Evolutionary conservation across 2,797 vertebrate species (phyloP).

Genomic region (Aratinga solstitialis): DNA sequence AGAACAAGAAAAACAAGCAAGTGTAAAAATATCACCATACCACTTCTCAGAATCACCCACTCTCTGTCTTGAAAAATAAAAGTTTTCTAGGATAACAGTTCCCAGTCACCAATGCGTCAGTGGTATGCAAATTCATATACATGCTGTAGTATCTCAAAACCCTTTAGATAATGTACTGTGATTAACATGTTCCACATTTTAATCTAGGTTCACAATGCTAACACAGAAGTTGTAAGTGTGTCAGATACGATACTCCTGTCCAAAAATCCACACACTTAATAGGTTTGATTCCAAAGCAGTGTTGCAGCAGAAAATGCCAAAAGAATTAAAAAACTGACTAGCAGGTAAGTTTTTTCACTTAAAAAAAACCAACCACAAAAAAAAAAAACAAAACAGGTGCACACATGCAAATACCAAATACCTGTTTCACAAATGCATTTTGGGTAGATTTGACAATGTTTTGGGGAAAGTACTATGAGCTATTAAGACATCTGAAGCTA

Average conservation of each 20-base stretch:
- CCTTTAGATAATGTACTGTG: background rate
- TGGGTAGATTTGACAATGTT: constrained; percentile 19
- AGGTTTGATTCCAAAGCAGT: background rate
- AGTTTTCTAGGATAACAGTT: background rate
- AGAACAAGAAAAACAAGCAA: background rate
- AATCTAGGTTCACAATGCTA: background rate
- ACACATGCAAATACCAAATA: background rate
- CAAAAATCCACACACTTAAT: background rate
- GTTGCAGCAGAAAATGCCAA: background rate
- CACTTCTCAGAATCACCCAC: background rate
- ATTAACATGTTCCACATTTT: background rate
- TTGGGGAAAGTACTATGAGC: background rate
- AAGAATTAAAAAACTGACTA: background rate
- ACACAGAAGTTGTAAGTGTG: background rate
- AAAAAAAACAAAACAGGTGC: background rate
- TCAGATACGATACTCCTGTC: background rate
- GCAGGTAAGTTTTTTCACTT: background rate
- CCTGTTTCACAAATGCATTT: background rate
- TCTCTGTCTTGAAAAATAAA: background rate
- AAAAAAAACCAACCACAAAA: background rate
- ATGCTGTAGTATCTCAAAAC: background rate
- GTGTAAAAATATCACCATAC: background rate
- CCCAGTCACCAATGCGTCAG: background rate
- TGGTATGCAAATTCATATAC: background rate
- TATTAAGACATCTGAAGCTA: background rate